A percentile compares a stretch with the other conserved stretches of the same genome.
phyloP scores from a whole-genome alignment of 1,140 invertebrate species.

The Uloborus diversus region DNA sequence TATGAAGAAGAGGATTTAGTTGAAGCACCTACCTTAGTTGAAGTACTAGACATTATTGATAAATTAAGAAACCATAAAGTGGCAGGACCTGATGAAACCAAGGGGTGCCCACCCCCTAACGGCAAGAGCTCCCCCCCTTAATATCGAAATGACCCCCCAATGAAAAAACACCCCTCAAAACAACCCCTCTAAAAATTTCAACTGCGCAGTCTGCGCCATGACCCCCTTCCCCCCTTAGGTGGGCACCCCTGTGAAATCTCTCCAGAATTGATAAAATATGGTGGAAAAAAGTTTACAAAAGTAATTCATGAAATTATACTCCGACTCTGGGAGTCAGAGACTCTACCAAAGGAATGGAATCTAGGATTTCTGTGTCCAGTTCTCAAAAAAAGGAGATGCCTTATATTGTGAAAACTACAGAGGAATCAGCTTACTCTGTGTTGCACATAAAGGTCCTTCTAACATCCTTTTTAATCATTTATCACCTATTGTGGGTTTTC shows the following conservation, averaged over 20 bases:
- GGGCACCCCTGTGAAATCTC: too few species aligned
- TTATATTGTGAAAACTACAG: background rate
- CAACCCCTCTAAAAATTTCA: too few species aligned
- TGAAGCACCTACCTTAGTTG: background rate
- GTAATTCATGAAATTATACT: background rate
- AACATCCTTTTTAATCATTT: background rate
- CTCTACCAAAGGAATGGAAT: background rate
- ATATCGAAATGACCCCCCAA: too few species aligned
- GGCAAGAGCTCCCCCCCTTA: too few species aligned
- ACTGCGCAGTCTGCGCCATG: too few species aligned
- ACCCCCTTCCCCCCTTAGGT: too few species aligned
- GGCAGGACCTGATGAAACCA: too few species aligned
- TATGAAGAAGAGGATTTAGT: background rate
- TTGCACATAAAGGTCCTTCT: background rate
- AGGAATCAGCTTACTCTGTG: background rate
- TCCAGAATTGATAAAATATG: background rate
- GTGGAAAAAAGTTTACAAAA: background rate
- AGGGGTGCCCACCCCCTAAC: too few species aligned
- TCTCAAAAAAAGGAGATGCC: background rate
- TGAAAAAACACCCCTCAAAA: too few species aligned
- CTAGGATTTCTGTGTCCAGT: background rate
- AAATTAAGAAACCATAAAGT: slow-evolving; percentile 9
- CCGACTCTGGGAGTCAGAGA: background rate
- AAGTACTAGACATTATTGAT: background rate
- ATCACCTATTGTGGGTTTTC: background rate